Evolutionary conservation across 53 echinoderm and acorn worm species (phyloP).

Genomic region (Crossaster papposus): DNA sequence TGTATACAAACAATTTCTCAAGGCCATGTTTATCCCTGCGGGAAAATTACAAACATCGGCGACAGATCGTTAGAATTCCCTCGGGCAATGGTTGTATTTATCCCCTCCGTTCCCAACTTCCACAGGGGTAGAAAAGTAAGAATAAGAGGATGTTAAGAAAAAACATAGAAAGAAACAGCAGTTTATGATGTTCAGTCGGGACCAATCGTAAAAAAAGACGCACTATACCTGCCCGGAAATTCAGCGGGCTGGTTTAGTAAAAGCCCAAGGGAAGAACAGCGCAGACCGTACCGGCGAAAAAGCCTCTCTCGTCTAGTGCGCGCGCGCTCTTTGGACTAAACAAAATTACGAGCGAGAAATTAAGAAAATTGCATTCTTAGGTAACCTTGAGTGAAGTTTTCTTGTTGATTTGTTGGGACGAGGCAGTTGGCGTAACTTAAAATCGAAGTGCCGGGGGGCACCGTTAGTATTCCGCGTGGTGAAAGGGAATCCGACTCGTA

Average conservation of each 20-base stretch:
- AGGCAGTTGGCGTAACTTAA: not conserved
- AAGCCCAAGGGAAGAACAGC: constrained; percentile 10
- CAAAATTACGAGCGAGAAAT: constrained; percentile 18
- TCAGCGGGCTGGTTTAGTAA: constrained; percentile 33
- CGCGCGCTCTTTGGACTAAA: constrained; percentile 3
- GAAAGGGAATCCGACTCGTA: too few species aligned
- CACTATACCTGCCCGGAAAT: constrained; percentile 16
- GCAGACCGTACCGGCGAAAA: not conserved
- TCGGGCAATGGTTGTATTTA: not conserved
- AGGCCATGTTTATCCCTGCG: constrained; percentile 10
- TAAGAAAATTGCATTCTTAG: not conserved
- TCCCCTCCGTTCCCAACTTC: not conserved
- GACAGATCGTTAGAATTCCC: not conserved
- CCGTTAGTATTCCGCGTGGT: not conserved
- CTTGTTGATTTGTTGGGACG: not conserved
- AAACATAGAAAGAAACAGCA: constrained; percentile 8
- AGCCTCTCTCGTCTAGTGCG: not conserved
- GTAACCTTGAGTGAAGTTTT: not conserved
- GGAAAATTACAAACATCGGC: not conserved
- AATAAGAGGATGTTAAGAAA: constrained; percentile 1
- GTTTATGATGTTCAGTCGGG: not conserved
- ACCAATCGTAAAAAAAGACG: not conserved
- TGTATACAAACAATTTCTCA: constrained; percentile 20
- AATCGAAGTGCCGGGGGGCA: not conserved
- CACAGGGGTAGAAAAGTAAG: constrained; percentile 8